Evolutionary conservation across 2,113 vertebrate species (phyloP), one percentile per base, ranked within the genome.

Genomic region (Larimichthys polyactis): DNA sequence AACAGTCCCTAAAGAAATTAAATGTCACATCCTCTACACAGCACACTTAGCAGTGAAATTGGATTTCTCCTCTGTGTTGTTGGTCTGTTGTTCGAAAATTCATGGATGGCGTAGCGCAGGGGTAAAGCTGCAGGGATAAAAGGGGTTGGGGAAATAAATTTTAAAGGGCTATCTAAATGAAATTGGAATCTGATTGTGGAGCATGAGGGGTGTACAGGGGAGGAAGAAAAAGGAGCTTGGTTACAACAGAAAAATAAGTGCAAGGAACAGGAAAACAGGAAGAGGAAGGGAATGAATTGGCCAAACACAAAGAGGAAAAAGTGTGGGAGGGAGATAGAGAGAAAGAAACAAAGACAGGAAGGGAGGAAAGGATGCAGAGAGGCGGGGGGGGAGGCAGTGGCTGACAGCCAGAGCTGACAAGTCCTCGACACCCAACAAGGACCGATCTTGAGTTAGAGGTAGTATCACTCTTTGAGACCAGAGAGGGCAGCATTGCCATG

Each of bases 41-140:
- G 87, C 85, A 88, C 86, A 79, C 78, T 92, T 88, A 93, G 78
- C 87, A 82, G 71, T 74, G 84, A 76, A 90, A 94, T 92, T 90
- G 90, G 84, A 92, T 91, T 93, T 82, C 69, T 89, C 81, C 63
- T 54, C 72, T 29, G 19, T 64, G 67, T 64, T 90, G 74, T 86
- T 79, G 66, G 81, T 83, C 64, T 59, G 81, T 69, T 85, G 78
- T 81, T 62, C 51, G 69, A 71, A 88, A 89, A 91, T 64, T 73
- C 55, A 77, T 11, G 69, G 80, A 80, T 69, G 22, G 71, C 83
- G 68, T 59, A 64, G 71, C 67, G 58, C 52, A 32, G 24, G 22
- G 54, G 48, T 52, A 82, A 74, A 76, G 69, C 78, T 65, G 72
- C 65, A 66, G 60, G 83, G 77, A 80, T 64, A 66, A 65, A 67